Evolutionary conservation across 2,888 invertebrate genomes (phyloP).

Genomic region (Herminia tarsipennalis): DNA sequence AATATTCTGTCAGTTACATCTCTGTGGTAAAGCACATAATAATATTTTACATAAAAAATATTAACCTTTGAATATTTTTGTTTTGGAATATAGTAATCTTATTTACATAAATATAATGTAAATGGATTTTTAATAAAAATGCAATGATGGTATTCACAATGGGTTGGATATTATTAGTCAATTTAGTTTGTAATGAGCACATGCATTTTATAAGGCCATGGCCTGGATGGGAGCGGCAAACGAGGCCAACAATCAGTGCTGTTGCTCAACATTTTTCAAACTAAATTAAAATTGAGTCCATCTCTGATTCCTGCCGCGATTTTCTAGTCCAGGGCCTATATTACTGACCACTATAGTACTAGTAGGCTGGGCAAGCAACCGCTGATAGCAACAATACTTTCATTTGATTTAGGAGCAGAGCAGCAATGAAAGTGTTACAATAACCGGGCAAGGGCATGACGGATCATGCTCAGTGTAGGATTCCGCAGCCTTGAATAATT

Average conservation of each 20-base stretch:
- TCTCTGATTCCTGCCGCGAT: conserved; percentile 10
- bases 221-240: conserved; percentile 37
- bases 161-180: conserved; percentile 50
- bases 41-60: conserved; percentile 35
- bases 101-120: conserved; percentile 41
- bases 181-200: conserved; percentile 56
- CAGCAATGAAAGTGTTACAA: too few species aligned
- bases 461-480: too few species aligned
- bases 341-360: too few species aligned
- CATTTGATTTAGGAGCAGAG: too few species aligned
- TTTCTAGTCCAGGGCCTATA: conserved; percentile 17
- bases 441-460: too few species aligned
- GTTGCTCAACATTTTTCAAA: conserved; percentile 7
- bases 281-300: conserved; percentile 11
- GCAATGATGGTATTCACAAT: conserved; percentile 60
- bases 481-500: too few species aligned
- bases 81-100: conserved; percentile 33
- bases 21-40: conserved; percentile 37
- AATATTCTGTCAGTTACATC: conserved; percentile 69
- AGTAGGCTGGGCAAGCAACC: too few species aligned
- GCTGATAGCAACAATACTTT: too few species aligned
- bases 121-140: conserved; percentile 34
- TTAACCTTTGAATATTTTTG: conserved; percentile 42
- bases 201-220: conserved; percentile 57
- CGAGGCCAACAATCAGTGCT: conserved; percentile 2